Percentiles rank a stretch among this genome's conserved stretches.
Evolutionary conservation across 1,140 invertebrate species (phyloP).

Genomic region (Hydropsyche tenuis): DNA sequence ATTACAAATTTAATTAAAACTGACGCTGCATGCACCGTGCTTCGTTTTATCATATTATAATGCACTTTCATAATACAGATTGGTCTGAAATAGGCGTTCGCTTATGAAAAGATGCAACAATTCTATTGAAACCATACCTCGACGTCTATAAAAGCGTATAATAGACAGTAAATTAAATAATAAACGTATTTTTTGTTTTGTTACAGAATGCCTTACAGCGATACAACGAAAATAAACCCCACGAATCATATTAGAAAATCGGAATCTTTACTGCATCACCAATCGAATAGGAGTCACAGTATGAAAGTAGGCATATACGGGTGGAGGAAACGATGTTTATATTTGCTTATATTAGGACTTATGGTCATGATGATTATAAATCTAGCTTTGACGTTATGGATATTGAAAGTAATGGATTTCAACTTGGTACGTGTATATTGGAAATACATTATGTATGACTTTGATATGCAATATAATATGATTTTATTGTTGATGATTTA

Average conservation of each 20-base stretch:
- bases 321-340: conserved; percentile 94
- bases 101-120: no score
- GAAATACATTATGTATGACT: not conserved
- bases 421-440: conserved; percentile 74
- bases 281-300: conserved; percentile 60
- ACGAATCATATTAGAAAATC: conserved; percentile 49
- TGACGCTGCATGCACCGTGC: conserved; percentile 2
- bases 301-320: conserved; percentile 91
- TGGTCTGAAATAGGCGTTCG: no score
- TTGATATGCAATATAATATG: conserved; percentile 1
- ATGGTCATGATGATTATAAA: conserved; percentile 92
- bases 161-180: not conserved
- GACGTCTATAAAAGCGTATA: not conserved
- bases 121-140: no score
- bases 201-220: conserved; percentile 62
- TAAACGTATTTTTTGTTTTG: conserved; percentile 50
- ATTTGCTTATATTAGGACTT: conserved; percentile 80
- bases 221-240: conserved; percentile 62
- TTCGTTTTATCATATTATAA: conserved; percentile 19
- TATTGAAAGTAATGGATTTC: conserved; percentile 94
- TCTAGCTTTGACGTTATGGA: conserved; percentile 93
- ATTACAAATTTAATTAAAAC: conserved; percentile 50
- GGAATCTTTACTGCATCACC: conserved; percentile 37
- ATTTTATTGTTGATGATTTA: conserved; percentile 59
- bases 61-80: conserved; percentile 27